Conservation (phyloP, 2,113 vertebrate species). For the Salvelinus fontinalis region DNA sequence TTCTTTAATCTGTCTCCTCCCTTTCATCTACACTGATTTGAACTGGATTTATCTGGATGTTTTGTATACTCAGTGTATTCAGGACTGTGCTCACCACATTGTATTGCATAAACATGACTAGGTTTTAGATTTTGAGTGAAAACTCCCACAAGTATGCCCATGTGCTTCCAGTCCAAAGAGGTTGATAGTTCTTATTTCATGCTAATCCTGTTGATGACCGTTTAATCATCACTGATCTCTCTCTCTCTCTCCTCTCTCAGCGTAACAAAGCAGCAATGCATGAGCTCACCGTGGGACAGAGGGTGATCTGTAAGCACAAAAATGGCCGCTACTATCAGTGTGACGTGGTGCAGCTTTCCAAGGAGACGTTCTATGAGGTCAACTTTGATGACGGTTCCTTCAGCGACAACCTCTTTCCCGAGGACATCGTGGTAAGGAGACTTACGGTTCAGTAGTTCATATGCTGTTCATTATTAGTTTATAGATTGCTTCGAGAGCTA, state of each 20-base stretch:
- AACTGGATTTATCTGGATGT: too few species aligned
- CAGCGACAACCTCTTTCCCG: slow-evolving; percentile 95
- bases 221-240: not conserved
- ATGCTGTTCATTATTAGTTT: too few species aligned
- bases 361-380: slow-evolving; percentile 97
- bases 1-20: too few species aligned
- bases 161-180: too few species aligned
- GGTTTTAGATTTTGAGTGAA: too few species aligned
- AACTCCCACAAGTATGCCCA: slow-evolving; percentile 66
- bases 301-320: slow-evolving; percentile 97
- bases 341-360: slow-evolving; percentile 91
- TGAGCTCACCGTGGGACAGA: slow-evolving; percentile 90
- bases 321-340: slow-evolving; percentile 97
- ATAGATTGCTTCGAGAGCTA: too few species aligned
- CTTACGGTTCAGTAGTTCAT: not conserved
- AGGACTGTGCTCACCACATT: too few species aligned
- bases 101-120: too few species aligned
- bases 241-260: slow-evolving; percentile 57
- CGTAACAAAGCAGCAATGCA: slow-evolving; percentile 88
- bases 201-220: slow-evolving; percentile 64
- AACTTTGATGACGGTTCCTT: slow-evolving; percentile 98
- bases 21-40: too few species aligned
- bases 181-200: slow-evolving; percentile 74
- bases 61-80: slow-evolving; percentile 41
- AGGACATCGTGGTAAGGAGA: slow-evolving; percentile 91